Conservation (phyloP, 2,888 invertebrate genomes). For the Eudemis profundana region DNA sequence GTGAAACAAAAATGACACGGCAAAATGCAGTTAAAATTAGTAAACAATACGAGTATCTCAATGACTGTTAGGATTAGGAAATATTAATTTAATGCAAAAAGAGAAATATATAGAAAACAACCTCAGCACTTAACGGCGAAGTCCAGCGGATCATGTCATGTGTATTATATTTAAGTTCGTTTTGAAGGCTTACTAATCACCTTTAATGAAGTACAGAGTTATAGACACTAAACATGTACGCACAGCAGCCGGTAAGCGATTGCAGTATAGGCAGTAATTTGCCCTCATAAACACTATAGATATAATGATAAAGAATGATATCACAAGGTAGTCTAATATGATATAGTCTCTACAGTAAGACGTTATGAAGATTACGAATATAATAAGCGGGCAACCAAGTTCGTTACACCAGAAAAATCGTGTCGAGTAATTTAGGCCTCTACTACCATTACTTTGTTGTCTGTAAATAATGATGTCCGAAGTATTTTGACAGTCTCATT, state of each 20-base stretch:
- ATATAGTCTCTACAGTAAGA: slow-evolving; percentile 42
- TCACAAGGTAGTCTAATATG: slow-evolving; percentile 71
- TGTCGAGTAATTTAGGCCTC: slow-evolving; percentile 20
- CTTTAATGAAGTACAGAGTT: slow-evolving; percentile 22
- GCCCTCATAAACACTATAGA: slow-evolving; percentile 74
- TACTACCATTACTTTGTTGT: slow-evolving; percentile 2
- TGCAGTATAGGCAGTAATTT: slow-evolving; percentile 64
- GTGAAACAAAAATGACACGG: slow-evolving; percentile 7
- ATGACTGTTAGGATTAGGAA: neutral
- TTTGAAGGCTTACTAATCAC: neutral
- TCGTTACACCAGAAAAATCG: slow-evolving; percentile 16
- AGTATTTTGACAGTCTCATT: slow-evolving; percentile 3
- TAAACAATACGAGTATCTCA: slow-evolving; percentile 1
- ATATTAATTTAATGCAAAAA: neutral
- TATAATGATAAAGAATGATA: slow-evolving; percentile 78
- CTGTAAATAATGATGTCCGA: neutral
- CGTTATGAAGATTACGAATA: slow-evolving; percentile 15
- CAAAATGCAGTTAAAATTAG: slow-evolving; percentile 19
- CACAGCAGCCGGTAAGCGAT: slow-evolving; percentile 64
- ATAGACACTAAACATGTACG: slow-evolving; percentile 46
- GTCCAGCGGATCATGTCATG: slow-evolving; percentile 35
- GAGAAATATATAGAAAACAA: slow-evolving; percentile 22
- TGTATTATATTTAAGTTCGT: neutral
- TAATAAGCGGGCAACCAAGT: neutral
- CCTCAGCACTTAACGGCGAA: slow-evolving; percentile 36